A percentile compares a stretch with the other conserved stretches of the same genome.
Evolutionary conservation across 2,797 vertebrate genomes (phyloP).

Genomic region (Crenuchus spilurus): DNA sequence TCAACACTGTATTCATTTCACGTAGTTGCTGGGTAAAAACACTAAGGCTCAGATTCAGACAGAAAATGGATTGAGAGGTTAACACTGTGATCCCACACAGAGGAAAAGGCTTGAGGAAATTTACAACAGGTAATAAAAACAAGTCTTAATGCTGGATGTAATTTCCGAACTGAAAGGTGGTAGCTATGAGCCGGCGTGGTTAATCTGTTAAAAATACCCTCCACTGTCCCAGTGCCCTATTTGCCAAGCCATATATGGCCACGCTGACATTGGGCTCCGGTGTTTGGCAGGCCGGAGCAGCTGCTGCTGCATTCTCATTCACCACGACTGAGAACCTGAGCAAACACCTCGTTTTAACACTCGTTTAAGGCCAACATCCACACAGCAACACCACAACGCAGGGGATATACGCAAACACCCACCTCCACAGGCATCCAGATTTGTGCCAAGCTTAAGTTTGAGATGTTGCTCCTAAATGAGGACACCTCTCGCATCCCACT

Average conservation of each 20-base stretch:
- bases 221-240: conserved; percentile 78
- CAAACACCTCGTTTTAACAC: conserved; percentile 20
- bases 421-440: too few relatives aligned
- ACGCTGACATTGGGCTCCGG: conserved; percentile 77
- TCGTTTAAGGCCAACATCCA: background rate
- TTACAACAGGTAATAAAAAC: too few relatives aligned
- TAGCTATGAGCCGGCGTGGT: conserved; percentile 55
- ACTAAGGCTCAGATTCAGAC: too few relatives aligned
- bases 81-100: too few relatives aligned
- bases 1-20: too few relatives aligned
- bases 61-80: too few relatives aligned
- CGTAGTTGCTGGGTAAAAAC: too few relatives aligned
- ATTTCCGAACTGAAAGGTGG: background rate
- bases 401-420: too few relatives aligned
- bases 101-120: background rate
- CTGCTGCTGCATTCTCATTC: conserved; percentile 67
- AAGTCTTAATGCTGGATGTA: background rate
- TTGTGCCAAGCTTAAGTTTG: too few relatives aligned
- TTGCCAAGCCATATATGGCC: conserved; percentile 82
- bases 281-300: conserved; percentile 75
- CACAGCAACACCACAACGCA: background rate
- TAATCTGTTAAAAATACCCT: conserved; percentile 83
- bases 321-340: background rate
- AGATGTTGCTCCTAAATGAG: too few relatives aligned
- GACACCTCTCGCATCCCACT: too few relatives aligned